Percentiles rank a stretch among this genome's conserved stretches.
Conservation (phyloP, 2,888 invertebrate genomes). For the Watsonalla cultraria region DNA sequence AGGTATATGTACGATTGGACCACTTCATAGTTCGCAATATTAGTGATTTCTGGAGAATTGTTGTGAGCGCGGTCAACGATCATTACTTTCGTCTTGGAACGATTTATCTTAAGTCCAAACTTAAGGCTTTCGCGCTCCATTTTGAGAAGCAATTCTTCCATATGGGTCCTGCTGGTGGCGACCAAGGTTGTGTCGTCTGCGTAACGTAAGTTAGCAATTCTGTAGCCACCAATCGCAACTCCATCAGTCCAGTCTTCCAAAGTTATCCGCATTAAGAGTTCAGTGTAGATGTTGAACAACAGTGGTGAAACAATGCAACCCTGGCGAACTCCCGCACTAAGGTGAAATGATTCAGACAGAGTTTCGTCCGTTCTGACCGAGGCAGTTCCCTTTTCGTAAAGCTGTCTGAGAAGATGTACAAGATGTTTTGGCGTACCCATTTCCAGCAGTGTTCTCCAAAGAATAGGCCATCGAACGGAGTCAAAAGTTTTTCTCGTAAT, state of each 20-base stretch:
- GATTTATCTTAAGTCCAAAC: conserved; percentile 7
- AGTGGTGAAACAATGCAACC: conserved; percentile 10
- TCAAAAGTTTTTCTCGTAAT: too few species aligned
- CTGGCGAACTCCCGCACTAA: conserved; percentile 7
- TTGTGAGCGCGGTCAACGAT: conserved; percentile 9
- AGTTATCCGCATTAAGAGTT: conserved; percentile 9
- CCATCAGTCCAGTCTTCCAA: conserved; percentile 2
- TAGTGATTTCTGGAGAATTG: conserved; percentile 9
- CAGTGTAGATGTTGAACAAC: conserved; percentile 10
- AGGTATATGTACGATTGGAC: conserved; percentile 11
- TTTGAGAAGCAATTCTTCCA: background rate
- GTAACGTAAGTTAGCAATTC: background rate
- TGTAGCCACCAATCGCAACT: background rate
- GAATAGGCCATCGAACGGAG: too few species aligned
- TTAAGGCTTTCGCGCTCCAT: conserved; percentile 1
- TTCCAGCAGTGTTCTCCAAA: too few species aligned
- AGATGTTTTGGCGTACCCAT: too few species aligned
- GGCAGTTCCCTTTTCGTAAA: too few species aligned
- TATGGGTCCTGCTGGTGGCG: background rate
- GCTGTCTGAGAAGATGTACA: too few species aligned
- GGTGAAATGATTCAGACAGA: conserved; percentile 1
- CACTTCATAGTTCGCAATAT: conserved; percentile 9
- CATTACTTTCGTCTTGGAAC: conserved; percentile 11
- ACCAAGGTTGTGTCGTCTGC: background rate
- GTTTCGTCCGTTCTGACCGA: too few species aligned